These are phyloP conservation scores for Cepaea nemoralis DNA, from an alignment of 1,140 invertebrate species.

Conservation along the genomic window DNA sequence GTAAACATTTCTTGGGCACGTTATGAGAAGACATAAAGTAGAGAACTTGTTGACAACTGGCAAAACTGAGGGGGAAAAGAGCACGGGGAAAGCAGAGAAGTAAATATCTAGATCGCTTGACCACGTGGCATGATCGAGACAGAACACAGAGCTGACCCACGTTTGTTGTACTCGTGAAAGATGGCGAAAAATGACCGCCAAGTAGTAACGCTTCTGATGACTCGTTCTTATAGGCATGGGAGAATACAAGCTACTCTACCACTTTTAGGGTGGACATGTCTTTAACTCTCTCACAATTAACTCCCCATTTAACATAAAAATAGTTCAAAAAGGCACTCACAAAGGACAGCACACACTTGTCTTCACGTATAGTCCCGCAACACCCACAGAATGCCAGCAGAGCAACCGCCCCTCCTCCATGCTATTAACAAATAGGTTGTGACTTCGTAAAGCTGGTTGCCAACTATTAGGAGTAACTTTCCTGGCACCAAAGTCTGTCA, in stretches of 20 bases:
- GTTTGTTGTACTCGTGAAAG: no score
- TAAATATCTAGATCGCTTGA: no score
- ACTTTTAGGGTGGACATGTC: not conserved
- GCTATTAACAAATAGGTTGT: constrained; percentile 67
- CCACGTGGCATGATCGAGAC: no score
- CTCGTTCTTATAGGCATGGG: not conserved
- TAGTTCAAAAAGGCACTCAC: constrained; percentile 60
- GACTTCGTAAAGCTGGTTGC: constrained; percentile 63
- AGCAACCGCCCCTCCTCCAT: constrained; percentile 62
- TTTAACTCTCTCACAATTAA: not conserved
- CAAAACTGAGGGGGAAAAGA: no score
- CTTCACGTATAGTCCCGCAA: constrained; percentile 68
- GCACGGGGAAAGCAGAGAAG: no score
- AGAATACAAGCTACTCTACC: not conserved
- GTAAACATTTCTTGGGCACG: no score
- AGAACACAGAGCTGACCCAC: no score
- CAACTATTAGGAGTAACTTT: constrained; percentile 64
- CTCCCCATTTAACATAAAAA: not conserved
- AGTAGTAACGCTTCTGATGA: no score
- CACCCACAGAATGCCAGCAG: constrained; percentile 68
- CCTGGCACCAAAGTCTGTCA: constrained; percentile 66
- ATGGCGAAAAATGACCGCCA: no score
- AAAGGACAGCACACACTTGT: constrained; percentile 68
- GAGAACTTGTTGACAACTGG: no score
- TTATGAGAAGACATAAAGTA: no score